A percentile compares a stretch with the other conserved stretches of the same genome.
These are phyloP conservation scores for Micropoecilia bifurca DNA, from an alignment of 2,797 vertebrate species.

Conservation along the genomic window DNA sequence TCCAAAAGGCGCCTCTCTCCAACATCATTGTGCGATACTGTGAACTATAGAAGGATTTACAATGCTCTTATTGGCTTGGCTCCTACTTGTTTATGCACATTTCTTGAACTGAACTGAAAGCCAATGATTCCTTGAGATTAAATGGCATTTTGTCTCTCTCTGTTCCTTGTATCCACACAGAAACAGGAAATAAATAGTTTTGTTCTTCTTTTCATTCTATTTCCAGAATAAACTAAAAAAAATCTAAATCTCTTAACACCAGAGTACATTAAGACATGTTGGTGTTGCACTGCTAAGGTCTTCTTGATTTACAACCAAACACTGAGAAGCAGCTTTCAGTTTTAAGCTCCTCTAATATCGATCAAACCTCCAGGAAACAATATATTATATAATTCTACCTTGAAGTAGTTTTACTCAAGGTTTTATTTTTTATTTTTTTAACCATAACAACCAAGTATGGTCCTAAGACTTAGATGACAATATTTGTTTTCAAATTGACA, in stretches of 20 bases:
- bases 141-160: neutral
- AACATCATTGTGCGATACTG: neutral
- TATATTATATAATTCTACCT: neutral
- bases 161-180: neutral
- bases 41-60: neutral
- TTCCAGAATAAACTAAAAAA: neutral
- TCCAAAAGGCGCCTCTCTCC: neutral
- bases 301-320: too few relatives aligned
- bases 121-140: too few relatives aligned
- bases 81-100: too few relatives aligned
- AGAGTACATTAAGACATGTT: too few relatives aligned
- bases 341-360: neutral
- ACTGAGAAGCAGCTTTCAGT: neutral
- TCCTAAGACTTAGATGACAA: neutral
- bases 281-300: too few relatives aligned
- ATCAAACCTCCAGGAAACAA: neutral
- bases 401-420: neutral
- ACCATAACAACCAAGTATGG: neutral
- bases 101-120: too few relatives aligned
- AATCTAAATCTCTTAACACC: too few relatives aligned
- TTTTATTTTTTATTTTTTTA: neutral
- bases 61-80: too few relatives aligned
- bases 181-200: neutral
- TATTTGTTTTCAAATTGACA: neutral
- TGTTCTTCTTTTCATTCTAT: too few relatives aligned